Conservation (phyloP, 64 coral and sea anemone species). For the Dendrophyllia cribrosa region DNA sequence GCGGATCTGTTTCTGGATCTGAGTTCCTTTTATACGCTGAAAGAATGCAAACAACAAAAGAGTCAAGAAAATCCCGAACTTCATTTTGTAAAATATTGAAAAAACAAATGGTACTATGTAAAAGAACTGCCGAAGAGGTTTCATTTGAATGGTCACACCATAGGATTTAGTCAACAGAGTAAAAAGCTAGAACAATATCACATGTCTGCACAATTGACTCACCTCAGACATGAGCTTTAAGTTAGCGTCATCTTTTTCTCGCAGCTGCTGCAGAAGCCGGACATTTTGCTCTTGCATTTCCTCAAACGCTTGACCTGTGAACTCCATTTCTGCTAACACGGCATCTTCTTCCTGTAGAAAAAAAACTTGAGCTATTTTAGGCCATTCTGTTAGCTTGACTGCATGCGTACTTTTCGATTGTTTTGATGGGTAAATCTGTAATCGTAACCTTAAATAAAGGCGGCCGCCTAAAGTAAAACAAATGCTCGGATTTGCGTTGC, state of each 20-base stretch:
- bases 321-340: constrained; percentile 96
- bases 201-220: not conserved
- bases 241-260: constrained; percentile 98
- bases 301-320: constrained; percentile 95
- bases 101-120: too few relatives aligned
- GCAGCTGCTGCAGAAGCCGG: constrained; percentile 79
- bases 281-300: constrained; percentile 99
- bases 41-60: not conserved
- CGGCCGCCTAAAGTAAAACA: too few relatives aligned
- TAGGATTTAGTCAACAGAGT: too few relatives aligned
- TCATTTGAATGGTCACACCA: too few relatives aligned
- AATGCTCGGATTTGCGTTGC: too few relatives aligned
- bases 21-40: constrained; percentile 96
- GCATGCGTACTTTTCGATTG: too few relatives aligned
- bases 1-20: constrained; percentile 97
- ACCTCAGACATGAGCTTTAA: constrained; percentile 98
- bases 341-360: constrained; percentile 88
- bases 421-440: too few relatives aligned
- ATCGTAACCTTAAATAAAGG: too few relatives aligned
- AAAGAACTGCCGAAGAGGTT: too few relatives aligned
- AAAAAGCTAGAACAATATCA: too few relatives aligned
- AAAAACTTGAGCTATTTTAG: not conserved
- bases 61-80: not conserved
- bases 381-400: too few relatives aligned
- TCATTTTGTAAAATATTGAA: too few relatives aligned